Conservation (phyloP, 2,888 invertebrate species). For the Aleiodes testaceus region DNA sequence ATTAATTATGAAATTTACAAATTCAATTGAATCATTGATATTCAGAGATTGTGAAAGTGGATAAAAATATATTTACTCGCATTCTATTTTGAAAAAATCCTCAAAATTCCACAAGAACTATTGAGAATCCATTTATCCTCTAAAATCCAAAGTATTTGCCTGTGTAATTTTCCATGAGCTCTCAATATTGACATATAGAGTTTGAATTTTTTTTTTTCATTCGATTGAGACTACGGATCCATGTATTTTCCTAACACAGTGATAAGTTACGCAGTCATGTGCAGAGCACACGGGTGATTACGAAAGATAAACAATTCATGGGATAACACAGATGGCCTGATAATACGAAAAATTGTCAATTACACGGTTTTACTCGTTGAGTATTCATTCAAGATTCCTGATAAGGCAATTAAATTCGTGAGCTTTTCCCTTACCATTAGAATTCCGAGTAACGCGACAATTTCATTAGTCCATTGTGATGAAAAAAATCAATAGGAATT, state of each 20-base stretch:
- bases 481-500: background rate
- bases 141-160: background rate
- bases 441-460: too few species aligned
- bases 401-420: background rate
- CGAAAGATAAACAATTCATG: slow-evolving; percentile 13
- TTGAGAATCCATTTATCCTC: background rate
- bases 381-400: background rate
- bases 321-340: slow-evolving; percentile 17
- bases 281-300: slow-evolving; percentile 9
- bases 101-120: too few species aligned
- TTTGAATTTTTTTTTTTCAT: slow-evolving; percentile 5
- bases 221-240: slow-evolving; percentile 12
- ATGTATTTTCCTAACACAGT: slow-evolving; percentile 3
- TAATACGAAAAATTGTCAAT: slow-evolving; percentile 10
- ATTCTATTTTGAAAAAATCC: too few species aligned
- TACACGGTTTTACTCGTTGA: background rate
- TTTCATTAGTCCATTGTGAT: background rate
- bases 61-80: too few species aligned
- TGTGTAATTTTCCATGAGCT: slow-evolving; percentile 13
- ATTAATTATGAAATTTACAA: too few species aligned
- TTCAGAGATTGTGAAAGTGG: too few species aligned
- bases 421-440: too few species aligned
- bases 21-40: too few species aligned
- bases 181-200: background rate
- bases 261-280: background rate